A percentile compares a stretch with the other conserved stretches of the same genome.
Conservation (phyloP, 2,797 vertebrate genomes). For the Characodon lateralis region DNA sequence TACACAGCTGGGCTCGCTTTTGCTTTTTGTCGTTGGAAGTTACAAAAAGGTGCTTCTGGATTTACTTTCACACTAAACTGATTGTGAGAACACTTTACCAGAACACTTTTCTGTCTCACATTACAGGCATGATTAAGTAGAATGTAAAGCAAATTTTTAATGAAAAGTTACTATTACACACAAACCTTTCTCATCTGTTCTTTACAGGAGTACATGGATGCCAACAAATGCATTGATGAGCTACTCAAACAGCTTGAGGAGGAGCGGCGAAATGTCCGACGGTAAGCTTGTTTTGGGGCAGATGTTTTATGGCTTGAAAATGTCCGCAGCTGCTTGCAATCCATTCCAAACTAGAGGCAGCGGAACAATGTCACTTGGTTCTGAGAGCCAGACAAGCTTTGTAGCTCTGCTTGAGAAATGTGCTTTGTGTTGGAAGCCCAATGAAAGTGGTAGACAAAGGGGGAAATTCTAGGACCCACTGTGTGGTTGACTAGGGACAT, state of each 20-base stretch:
- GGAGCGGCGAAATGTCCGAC: slow-evolving; percentile 86
- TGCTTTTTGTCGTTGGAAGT: slow-evolving; percentile 50
- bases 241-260: slow-evolving; percentile 89
- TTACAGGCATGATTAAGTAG: slow-evolving; percentile 22
- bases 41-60: slow-evolving; percentile 72
- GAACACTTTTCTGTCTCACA: slow-evolving; percentile 25
- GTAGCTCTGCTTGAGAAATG: slow-evolving; percentile 67
- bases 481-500: slow-evolving; percentile 62
- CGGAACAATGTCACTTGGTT: slow-evolving; percentile 73
- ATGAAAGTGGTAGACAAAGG: slow-evolving; percentile 69
- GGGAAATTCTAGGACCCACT: slow-evolving; percentile 46
- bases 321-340: slow-evolving; percentile 70
- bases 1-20: slow-evolving; percentile 71
- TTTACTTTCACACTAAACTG: slow-evolving; percentile 61
- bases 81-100: slow-evolving; percentile 64
- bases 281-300: slow-evolving; percentile 75
- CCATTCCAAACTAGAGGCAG: slow-evolving; percentile 60
- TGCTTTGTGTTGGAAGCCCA: slow-evolving; percentile 57
- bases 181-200: slow-evolving; percentile 34
- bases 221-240: slow-evolving; percentile 89
- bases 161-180: slow-evolving; percentile 20
- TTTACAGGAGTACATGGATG: slow-evolving; percentile 89
- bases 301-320: slow-evolving; percentile 58
- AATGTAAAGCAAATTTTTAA: background rate
- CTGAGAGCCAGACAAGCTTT: slow-evolving; percentile 67